Base-by-base conservation (phyloP, 64 coral and sea anemone species). In the Montipora capricornis region DNA sequence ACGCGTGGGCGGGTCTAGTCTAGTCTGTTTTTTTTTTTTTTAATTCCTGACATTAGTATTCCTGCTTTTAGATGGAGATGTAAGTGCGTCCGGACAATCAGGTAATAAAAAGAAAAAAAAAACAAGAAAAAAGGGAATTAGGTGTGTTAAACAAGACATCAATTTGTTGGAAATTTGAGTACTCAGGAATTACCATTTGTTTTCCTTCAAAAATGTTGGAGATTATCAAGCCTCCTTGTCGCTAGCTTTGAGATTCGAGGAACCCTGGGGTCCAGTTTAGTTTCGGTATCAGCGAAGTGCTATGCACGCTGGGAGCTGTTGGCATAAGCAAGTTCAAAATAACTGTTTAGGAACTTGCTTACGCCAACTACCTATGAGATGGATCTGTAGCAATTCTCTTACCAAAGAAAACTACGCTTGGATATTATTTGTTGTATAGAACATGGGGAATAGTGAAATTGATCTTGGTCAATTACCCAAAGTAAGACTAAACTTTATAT, bases 341-440 rank as follows among this genome's bases (percentile, higher is more conserved):
- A 57, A 6, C 53, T 11, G 2, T 57, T 57, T 57, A 57, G 53
- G 53, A 71, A n/a, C 68, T 71, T 17, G 68, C 68, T n/a, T 22
- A 71, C 2, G 68, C 68, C 5, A 71, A 22, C 14, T 6, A 71
- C 68, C 5, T 71, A 71, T 71, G 11, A 71, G 17, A 71, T 71
- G 16, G 68, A 71, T 57, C 53, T 57, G 53, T 8, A 57, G 53
- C 53, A 57, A 57, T 8, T 57, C 53, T 57, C 11, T 17, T 71
- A 71, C 68, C 68, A 71, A 71, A 71, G 68, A 71, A 8, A 71
- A 71, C 68, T 71, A 6, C 68, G 20, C 16, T n/a, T 71, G 68
- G 68, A 71, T 71, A 71, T 71, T 71, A 71, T 19, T 71, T 71
- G 68, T 71, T 71, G 68, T 71, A 71, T 6, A 71, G 68, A 71